These are phyloP conservation scores for Motacilla alba DNA, from an alignment of 2,113 vertebrate species.

Conservation along the genomic window DNA sequence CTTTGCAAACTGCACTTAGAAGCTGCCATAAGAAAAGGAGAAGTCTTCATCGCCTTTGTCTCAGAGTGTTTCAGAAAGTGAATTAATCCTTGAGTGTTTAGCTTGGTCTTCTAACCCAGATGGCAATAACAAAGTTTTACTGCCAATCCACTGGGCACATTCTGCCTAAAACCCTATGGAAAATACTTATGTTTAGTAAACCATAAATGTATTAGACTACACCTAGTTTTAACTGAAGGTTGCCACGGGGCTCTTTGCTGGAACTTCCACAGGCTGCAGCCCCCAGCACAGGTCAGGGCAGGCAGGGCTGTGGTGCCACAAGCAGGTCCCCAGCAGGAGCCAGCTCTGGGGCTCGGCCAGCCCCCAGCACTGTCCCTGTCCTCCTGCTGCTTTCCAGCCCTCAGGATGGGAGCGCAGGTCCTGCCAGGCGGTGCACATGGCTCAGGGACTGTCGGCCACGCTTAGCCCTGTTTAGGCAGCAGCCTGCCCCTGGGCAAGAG, in stretches of 20 bases:
- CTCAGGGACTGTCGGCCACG: neutral
- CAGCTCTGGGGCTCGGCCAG: accelerated
- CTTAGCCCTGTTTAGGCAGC: neutral
- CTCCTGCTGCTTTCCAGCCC: neutral
- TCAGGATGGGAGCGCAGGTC: neutral
- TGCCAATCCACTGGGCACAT: neutral
- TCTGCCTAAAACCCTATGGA: neutral
- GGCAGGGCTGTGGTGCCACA: accelerated
- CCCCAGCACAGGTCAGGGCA: neutral
- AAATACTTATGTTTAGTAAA: neutral
- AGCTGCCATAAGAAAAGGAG: neutral
- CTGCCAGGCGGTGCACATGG: neutral
- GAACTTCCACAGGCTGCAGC: neutral
- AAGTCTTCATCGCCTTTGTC: neutral
- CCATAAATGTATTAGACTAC: neutral
- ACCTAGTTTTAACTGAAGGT: neutral
- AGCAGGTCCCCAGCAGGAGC: neutral
- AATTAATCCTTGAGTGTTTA: neutral
- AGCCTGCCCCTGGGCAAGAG: neutral
- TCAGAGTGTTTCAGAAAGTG: neutral
- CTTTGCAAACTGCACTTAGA: neutral
- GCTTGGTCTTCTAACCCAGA: neutral
- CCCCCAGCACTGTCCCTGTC: accelerated
- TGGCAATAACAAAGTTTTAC: neutral
- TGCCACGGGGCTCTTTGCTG: neutral